Conservation (phyloP, 64 coral and sea anemone species). For the Catalaphyllia jardinei region DNA sequence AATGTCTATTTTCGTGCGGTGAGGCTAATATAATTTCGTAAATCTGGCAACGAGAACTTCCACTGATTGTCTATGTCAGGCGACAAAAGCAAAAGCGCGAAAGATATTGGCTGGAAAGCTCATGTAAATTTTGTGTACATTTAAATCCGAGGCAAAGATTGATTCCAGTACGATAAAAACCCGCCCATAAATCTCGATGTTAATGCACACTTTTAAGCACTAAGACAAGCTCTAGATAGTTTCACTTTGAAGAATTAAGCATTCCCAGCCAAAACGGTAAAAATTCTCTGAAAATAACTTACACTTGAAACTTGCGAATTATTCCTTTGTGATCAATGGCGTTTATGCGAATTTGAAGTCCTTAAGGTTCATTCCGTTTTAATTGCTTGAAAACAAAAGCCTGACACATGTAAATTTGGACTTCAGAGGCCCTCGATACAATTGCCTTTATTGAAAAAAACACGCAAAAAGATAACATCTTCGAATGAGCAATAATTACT, state of each 20-base stretch:
- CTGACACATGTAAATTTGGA: conserved; percentile 49
- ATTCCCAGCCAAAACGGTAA: neutral
- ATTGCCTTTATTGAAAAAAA: conserved; percentile 26
- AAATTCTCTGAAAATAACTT: conserved; percentile 11
- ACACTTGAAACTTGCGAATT: neutral
- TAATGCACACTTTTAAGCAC: neutral
- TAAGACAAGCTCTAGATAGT: neutral
- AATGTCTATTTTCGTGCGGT: conserved; percentile 2
- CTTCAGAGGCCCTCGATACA: neutral
- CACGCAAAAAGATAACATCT: conserved; percentile 37
- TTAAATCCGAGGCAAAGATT: neutral
- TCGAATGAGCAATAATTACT: conserved; percentile 11
- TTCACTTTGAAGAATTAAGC: neutral
- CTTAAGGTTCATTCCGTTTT: neutral
- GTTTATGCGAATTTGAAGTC: conserved; percentile 6
- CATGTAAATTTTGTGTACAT: neutral
- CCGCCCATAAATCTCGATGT: neutral
- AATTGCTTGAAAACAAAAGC: conserved; percentile 18
- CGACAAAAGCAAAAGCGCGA: neutral
- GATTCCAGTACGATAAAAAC: neutral
- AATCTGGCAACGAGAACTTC: neutral
- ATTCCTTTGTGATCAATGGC: neutral
- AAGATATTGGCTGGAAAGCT: neutral
- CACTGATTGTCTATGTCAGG: neutral
- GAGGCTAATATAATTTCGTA: conserved; percentile 26